phyloP scores from a whole-genome alignment of 1,140 invertebrate species.

The Drosophila kikkawai region DNA sequence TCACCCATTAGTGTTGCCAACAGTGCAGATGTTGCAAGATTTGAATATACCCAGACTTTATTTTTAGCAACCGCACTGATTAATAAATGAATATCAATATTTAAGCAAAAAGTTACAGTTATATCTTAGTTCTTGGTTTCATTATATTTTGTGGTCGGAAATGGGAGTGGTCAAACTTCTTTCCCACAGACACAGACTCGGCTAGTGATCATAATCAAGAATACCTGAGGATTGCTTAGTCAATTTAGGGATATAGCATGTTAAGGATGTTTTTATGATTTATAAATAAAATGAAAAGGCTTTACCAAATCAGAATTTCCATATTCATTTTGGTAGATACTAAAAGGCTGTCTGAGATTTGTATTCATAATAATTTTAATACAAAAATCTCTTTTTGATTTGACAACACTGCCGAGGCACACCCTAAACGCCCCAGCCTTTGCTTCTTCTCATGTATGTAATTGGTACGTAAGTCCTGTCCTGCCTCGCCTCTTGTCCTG shows the following conservation, averaged over 20 bases:
- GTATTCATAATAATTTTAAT: not conserved
- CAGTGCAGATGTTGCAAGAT: not conserved
- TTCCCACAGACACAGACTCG: too few species aligned
- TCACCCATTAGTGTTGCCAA: not conserved
- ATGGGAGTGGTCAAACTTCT: too few species aligned
- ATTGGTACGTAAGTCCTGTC: constrained; percentile 78
- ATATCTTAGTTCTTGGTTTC: too few species aligned
- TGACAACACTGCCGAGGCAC: constrained; percentile 10
- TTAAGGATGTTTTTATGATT: not conserved
- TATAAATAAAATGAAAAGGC: not conserved
- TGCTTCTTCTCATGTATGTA: constrained; percentile 57
- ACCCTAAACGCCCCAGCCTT: not conserved
- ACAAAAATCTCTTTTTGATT: not conserved
- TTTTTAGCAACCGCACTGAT: too few species aligned
- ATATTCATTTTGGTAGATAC: not conserved
- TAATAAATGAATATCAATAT: too few species aligned
- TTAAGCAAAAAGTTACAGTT: too few species aligned
- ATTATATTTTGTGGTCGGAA: too few species aligned
- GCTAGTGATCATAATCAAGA: too few species aligned
- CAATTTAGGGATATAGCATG: too few species aligned
- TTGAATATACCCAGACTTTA: not conserved
- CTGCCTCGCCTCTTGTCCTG: constrained; percentile 34
- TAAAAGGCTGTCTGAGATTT: too few species aligned
- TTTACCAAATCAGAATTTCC: not conserved
- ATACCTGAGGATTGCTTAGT: too few species aligned